Base-by-base conservation (phyloP, 2,797 vertebrate species). In the Anas bahamensis region DNA sequence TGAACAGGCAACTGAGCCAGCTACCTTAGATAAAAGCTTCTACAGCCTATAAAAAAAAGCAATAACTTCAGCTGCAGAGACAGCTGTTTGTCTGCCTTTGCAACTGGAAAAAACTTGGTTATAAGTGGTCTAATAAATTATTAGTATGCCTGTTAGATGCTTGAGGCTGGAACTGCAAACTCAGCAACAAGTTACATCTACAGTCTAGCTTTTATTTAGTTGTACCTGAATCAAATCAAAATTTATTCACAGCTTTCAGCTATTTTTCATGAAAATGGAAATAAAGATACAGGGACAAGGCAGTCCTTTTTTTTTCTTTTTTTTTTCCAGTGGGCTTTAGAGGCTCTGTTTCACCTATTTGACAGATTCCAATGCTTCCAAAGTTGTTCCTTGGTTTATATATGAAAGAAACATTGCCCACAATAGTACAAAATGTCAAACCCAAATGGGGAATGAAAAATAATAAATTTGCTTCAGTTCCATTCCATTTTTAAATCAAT, bases 61-160 rank as follows among this genome's bases (percentile, higher is more conserved):
- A 39, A 17, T 66, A 70, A 50, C 75, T 50, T 86, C 70, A 80
- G 13, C 41, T 89, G 19, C 33, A 91, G 86, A 91, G 86, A 64
- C 57, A 93, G 23, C 19, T 76, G 37, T 86, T 92, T 86, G 16
- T 28, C 37, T 24, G 4, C 13, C n/a, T 65, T 94, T 53, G 44
- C 29, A 87, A 46, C 6, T 52, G n/a, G 61, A 83, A 86, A 86
- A 35, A 18, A 28, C 9, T 53, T 87, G 22, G 39, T 81, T 88
- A 29, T 78, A 72, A 79, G 44, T 55, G 44, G 5, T 46, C 65
- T 83, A 70, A 95, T 96, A 84, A 93, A 96, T 95, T 92, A 91
- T 93, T 94, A 61, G 65, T 68, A 78, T 65, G n/a, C 28, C 44
- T 81, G 9, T 66, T 82, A 81, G 37, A 83, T 5, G 31, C 21